Evolutionary conservation across 2,797 vertebrate species (phyloP).

Genomic region (Coccyzus lansbergi): DNA sequence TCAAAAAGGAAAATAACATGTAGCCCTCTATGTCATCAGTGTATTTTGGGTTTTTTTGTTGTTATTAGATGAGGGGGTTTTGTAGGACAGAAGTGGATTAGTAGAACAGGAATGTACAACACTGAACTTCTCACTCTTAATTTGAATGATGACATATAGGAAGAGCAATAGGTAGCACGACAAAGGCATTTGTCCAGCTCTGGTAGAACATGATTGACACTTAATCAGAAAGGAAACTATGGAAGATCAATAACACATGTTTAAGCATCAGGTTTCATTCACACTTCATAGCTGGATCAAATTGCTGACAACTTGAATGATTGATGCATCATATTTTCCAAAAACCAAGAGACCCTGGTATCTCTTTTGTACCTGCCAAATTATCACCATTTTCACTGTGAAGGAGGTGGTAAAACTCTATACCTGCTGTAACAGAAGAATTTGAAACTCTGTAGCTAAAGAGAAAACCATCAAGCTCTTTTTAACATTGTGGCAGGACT

Average conservation of each 20-base stretch:
- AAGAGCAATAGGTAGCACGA: background rate
- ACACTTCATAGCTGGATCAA: background rate
- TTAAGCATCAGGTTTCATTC: background rate
- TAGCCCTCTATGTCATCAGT: background rate
- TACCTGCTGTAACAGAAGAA: background rate
- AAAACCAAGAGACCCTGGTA: background rate
- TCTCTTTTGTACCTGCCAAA: background rate
- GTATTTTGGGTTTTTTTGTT: background rate
- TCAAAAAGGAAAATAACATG: background rate
- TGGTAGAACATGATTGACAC: background rate
- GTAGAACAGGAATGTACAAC: background rate
- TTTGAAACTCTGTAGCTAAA: background rate
- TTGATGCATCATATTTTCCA: background rate
- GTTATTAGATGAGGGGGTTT: background rate
- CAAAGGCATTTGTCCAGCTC: background rate
- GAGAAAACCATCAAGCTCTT: background rate
- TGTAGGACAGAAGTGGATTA: background rate
- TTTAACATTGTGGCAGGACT: background rate
- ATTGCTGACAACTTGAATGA: background rate
- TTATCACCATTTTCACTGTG: background rate
- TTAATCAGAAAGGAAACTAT: background rate
- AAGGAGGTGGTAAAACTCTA: background rate
- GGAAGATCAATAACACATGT: background rate
- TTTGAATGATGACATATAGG: background rate
- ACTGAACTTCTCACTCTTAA: background rate